Evolutionary conservation across 2,888 invertebrate species (phyloP).

Genomic region (Callinectes sapidus): DNA sequence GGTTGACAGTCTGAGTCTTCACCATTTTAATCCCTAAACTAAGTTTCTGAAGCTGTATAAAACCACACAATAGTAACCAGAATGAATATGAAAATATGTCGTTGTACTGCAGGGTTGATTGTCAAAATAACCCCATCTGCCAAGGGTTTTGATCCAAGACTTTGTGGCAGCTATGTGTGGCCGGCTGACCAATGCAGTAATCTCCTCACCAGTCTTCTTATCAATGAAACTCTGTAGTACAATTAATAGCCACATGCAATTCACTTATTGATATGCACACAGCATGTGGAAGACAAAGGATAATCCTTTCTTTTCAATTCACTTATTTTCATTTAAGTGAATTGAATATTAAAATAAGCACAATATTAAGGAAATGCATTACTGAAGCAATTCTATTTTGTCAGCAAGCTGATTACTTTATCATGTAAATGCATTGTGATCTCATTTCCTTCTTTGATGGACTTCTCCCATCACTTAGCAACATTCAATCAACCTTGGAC

Average conservation of each 20-base stretch:
- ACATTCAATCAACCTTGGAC: too few species aligned
- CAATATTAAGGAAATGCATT: neutral
- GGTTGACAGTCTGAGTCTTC: too few species aligned
- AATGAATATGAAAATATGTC: too few species aligned
- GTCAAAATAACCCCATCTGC: neutral
- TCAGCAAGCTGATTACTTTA: neutral
- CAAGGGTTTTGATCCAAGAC: neutral
- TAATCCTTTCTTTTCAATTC: too few species aligned
- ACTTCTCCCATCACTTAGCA: neutral
- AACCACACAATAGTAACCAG: too few species aligned
- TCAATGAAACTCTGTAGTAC: neutral
- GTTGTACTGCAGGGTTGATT: too few species aligned
- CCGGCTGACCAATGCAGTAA: neutral
- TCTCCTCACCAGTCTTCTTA: neutral
- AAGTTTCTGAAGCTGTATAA: too few species aligned
- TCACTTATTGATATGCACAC: neutral
- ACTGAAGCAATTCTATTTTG: neutral
- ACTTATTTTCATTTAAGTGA: too few species aligned
- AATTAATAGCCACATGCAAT: neutral
- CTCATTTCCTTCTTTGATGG: neutral
- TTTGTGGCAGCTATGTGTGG: neutral
- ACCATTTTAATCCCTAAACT: too few species aligned
- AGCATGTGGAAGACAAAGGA: too few species aligned
- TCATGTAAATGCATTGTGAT: neutral
- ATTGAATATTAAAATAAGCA: neutral